Evolutionary conservation across 2,888 invertebrate genomes (phyloP), one percentile per base, ranked within the genome.

Genomic region (Molanna angustata): DNA sequence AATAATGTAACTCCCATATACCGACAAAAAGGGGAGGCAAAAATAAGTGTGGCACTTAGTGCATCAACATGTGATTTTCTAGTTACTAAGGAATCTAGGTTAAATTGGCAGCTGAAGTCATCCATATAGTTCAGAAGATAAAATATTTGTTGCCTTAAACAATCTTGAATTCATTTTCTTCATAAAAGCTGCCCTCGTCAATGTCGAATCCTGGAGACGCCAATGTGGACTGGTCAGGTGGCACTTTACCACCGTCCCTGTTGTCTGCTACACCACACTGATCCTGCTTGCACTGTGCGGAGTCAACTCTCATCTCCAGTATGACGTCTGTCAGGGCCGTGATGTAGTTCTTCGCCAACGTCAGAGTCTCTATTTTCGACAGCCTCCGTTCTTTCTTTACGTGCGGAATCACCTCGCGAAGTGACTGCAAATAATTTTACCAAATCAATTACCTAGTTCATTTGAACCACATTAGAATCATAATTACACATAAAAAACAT

Each of bases 271-370:
- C 49, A 14, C 47, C 44, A n/a, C 50, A 43, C 31, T 32, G 42
- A 11, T 48, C 47, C 19, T 53, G 32, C 16, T 53, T 53, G 39
- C 35, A 44, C 21, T 54, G 49, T 9, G 37, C 53, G 2, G 54
- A 54, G 13, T 82, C 81, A 14, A 79, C 82, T 39, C 85, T 72
- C 75, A 85, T 85, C 57, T 82, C 81, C 66, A 86, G 82, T 60
- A 87, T 85, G 57, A 86, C 84, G 66, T 86, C 86, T 37, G 86
- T 86, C 59, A 88, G 72, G n/a, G 87, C 86, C 72, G 85, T 86
- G 60, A 88, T 87, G 68, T 88, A 88, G 69, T 88, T 86, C 69
- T 86, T 86, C 55, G 88, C 88, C 64, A 88, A 69, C 1, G 87
- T 86, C 45, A 88, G 69, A 0, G 88, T 88, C 68, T 88, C 88